phyloP scores from a whole-genome alignment of 2,888 invertebrate species.

The Nycteola revayana region DNA sequence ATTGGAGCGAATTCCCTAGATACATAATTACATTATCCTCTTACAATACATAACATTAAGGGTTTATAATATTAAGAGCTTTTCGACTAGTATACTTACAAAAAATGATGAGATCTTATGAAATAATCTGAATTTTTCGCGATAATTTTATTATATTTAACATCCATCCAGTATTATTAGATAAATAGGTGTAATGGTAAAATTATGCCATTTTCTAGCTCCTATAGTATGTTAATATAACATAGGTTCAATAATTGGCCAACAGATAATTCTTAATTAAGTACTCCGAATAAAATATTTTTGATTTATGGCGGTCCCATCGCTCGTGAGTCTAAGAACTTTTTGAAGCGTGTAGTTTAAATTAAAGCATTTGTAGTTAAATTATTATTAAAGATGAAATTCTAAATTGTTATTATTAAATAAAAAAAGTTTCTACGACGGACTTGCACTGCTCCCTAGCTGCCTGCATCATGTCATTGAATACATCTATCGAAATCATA shows the following conservation, averaged over 20 bases:
- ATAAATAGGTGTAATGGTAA: constrained; percentile 67
- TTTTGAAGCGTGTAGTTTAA: constrained; percentile 10
- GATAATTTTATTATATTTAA: constrained; percentile 74
- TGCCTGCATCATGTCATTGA: constrained; percentile 10
- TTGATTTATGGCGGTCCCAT: constrained; percentile 39
- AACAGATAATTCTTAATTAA: constrained; percentile 43
- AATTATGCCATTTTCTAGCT: constrained; percentile 60
- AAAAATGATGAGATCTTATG: constrained; percentile 74
- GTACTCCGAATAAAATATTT: constrained; percentile 29
- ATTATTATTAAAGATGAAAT: constrained; percentile 11
- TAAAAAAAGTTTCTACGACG: constrained; percentile 10
- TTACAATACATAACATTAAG: constrained; percentile 62
- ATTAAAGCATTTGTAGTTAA: constrained; percentile 6
- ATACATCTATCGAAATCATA: constrained; percentile 14
- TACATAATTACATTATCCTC: constrained; percentile 62
- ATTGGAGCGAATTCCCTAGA: constrained; percentile 49
- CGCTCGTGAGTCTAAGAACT: constrained; percentile 32
- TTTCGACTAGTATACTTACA: constrained; percentile 77
- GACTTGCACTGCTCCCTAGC: constrained; percentile 24
- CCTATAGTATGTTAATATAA: constrained; percentile 61
- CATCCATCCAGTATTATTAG: constrained; percentile 81
- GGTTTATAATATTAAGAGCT: constrained; percentile 73
- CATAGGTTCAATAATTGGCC: constrained; percentile 61
- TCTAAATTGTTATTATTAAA: constrained; percentile 18
- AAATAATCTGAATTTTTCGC: constrained; percentile 74